Evolutionary conservation across 2,113 vertebrate species (phyloP).

Genomic region (Aramus guarauna): DNA sequence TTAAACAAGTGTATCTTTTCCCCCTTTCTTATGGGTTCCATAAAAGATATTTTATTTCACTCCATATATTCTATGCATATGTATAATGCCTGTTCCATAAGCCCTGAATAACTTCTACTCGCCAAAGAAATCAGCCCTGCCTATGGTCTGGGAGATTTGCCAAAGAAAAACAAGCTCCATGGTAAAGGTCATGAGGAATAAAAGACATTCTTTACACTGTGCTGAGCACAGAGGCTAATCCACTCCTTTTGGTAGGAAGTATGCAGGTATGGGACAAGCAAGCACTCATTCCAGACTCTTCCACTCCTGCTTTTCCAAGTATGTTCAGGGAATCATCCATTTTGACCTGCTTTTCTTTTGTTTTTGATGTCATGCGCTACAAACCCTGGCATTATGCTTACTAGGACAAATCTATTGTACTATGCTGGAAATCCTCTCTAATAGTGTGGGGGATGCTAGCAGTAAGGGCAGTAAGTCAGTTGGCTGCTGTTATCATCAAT

Average conservation of each 20-base stretch:
- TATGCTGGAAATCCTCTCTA: slow-evolving; percentile 16
- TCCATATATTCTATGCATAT: neutral
- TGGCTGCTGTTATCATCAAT: slow-evolving; percentile 58
- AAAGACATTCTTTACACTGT: neutral
- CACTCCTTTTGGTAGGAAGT: neutral
- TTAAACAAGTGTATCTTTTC: neutral
- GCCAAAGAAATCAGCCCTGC: neutral
- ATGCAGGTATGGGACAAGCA: neutral
- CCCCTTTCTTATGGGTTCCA: neutral
- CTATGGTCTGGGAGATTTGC: neutral
- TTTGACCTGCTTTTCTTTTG: slow-evolving; percentile 34
- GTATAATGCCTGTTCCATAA: neutral
- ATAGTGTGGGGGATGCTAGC: neutral
- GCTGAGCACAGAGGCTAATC: neutral
- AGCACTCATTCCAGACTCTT: neutral
- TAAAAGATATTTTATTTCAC: neutral
- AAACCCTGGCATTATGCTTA: neutral
- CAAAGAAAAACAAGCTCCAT: neutral
- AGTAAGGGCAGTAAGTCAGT: slow-evolving; percentile 47
- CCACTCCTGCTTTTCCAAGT: neutral
- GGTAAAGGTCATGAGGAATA: neutral
- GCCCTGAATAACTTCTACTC: neutral
- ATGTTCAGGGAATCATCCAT: neutral
- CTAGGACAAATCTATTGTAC: slow-evolving; percentile 40
- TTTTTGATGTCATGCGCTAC: neutral